A percentile compares a stretch with the other conserved stretches of the same genome.
phyloP scores from a whole-genome alignment of 35 echinoderm and acorn worm genomes.

The Chiridota heheva region DNA sequence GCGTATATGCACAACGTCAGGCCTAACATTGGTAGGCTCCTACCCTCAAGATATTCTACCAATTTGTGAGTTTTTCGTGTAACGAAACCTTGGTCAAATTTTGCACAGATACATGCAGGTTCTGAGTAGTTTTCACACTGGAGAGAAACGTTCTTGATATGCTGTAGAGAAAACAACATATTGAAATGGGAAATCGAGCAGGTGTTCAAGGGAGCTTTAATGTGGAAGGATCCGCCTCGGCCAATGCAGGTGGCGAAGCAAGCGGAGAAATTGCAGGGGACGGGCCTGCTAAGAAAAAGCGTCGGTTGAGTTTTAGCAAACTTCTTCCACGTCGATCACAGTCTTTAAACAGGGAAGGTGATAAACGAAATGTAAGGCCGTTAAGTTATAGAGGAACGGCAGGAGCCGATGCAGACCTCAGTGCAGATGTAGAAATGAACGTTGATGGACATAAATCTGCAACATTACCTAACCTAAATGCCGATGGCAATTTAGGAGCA shows the following conservation, averaged over 20 bases:
- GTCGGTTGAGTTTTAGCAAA: constrained; percentile 50
- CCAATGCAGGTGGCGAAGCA: constrained; percentile 12
- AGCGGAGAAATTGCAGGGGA: constrained; percentile 7
- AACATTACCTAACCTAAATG: neutral
- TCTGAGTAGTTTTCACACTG: no score
- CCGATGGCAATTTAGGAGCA: neutral
- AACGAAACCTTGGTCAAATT: constrained; percentile 28
- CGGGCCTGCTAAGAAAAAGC: constrained; percentile 48
- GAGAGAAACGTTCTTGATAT: no score
- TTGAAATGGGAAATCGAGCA: constrained; percentile 49
- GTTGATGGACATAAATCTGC: no score
- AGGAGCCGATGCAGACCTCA: constrained; percentile 31
- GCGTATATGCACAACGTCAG: constrained; percentile 25
- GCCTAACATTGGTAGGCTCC: neutral
- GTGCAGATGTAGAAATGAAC: constrained; percentile 45
- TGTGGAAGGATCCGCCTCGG: constrained; percentile 24
- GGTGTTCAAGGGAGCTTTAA: constrained; percentile 40
- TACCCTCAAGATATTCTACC: constrained; percentile 19
- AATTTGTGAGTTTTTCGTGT: constrained; percentile 8
- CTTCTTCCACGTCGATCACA: constrained; percentile 25
- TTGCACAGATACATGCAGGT: no score
- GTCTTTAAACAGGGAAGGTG: constrained; percentile 19
- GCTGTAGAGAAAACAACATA: no score
- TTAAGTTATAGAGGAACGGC: constrained; percentile 38
- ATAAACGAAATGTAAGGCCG: constrained; percentile 25